Base-by-base conservation (phyloP, 2,113 vertebrate genomes). In the Lepus timidus region DNA sequence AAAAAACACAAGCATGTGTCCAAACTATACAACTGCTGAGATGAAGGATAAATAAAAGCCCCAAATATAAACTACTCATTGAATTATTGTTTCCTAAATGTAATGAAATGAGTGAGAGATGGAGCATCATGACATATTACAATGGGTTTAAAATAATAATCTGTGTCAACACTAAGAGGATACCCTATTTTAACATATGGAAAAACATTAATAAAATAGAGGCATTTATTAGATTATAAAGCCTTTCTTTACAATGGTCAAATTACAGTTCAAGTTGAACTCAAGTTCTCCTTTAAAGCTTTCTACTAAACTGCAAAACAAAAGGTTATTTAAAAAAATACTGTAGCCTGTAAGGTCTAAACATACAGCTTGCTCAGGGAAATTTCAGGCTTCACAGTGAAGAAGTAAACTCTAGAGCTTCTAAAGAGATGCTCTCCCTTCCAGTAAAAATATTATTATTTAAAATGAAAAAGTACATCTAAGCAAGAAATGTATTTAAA, bases 191-290 rank as follows among this genome's bases (percentile, higher is more conserved):
- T 65, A 86, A 86, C 12, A 4, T 25, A 44, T 14, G 9, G 5
- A 25, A 93, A 97, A 76, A 94, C 23, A 96, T 93, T 29, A 85
- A 89, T 36, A 22, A 91, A 85, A 90, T 58, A 68, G 31, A 95
- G 78, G 9, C 12, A 78, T 39, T 94, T 93, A 85, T 70, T 86
- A 87, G 17, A 93, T 91, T 79, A 91, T 75, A 81, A 25, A 94
- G 64, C 2, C 31, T 89, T 88, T 87, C 33, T 85, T 49, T 84
- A 75, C 49, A 87, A 27, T 3, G 3, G 71, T 73, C n/a, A 79
- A 73, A 92, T 68, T 95, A 82, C 6, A 93, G 87, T n/a, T 25
- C 58, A 90, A 92, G 33, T 33, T 83, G 76, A 95, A 88, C 52
- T 84, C 65, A 87, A 36, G 29, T 81, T 86, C 85, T 51, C 23